These are phyloP conservation scores for Pseudochaenichthys georgianus DNA, from an alignment of 2,797 vertebrate species.

Conservation along the genomic window DNA sequence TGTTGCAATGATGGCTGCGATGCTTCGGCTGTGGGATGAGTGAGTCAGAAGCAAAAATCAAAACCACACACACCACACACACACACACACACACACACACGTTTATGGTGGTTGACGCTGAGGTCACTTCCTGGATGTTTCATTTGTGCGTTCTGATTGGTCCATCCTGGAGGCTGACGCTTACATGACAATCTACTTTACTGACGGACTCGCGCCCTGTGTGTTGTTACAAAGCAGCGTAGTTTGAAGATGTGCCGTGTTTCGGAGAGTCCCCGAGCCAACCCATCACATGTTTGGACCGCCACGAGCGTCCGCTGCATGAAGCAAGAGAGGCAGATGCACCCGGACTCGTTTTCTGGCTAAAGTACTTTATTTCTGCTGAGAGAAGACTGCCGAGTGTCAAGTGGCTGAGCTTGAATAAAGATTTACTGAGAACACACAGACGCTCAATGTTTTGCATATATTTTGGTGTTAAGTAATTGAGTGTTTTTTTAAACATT, in stretches of 20 bases:
- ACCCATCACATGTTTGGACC: neutral
- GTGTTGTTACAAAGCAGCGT: neutral
- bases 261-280: neutral
- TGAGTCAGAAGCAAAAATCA: constrained; percentile 81
- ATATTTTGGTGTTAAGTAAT: neutral
- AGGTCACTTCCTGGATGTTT: constrained; percentile 43
- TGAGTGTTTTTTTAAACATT: neutral
- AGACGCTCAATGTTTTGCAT: neutral
- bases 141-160: constrained; percentile 34
- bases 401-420: neutral
- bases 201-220: neutral
- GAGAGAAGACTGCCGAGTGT: neutral
- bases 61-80: constrained; percentile 57
- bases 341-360: neutral
- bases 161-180: neutral
- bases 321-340: neutral
- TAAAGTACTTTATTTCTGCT: neutral
- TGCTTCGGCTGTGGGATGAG: constrained; percentile 91
- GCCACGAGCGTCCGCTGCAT: neutral
- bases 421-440: neutral
- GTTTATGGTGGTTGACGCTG: neutral
- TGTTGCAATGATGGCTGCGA: constrained; percentile 83
- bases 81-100: constrained; percentile 17
- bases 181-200: neutral
- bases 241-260: neutral